Evolutionary conservation across 1,140 invertebrate species (phyloP).

Genomic region (Heliconius eleuchia): DNA sequence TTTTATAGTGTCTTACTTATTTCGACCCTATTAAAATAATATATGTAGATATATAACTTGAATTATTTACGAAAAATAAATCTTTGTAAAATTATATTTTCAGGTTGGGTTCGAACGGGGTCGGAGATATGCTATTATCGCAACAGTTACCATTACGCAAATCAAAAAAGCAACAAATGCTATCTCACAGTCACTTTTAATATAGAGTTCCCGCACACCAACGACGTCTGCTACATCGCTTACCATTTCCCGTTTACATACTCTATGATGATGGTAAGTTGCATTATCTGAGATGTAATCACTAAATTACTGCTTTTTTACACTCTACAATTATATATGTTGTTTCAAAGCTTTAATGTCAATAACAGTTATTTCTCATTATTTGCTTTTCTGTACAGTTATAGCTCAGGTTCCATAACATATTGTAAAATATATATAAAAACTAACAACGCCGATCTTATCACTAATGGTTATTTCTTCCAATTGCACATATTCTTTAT

Average conservation of each 20-base stretch:
- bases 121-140: constrained; percentile 92
- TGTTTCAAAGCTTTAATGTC: neutral
- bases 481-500: too few relatives aligned
- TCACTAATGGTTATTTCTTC: too few relatives aligned
- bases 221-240: constrained; percentile 94
- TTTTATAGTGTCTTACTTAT: too few relatives aligned
- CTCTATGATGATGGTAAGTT: constrained; percentile 86
- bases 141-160: constrained; percentile 84
- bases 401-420: neutral
- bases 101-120: constrained; percentile 88
- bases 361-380: constrained; percentile 16
- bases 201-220: constrained; percentile 88
- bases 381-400: neutral
- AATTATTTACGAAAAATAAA: neutral
- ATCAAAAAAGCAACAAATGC: constrained; percentile 81
- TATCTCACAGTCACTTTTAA: constrained; percentile 93
- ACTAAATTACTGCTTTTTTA: neutral
- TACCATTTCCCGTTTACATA: constrained; percentile 97
- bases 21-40: too few relatives aligned
- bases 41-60: neutral
- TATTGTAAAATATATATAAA: neutral
- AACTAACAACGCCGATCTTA: neutral
- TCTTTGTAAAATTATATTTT: constrained; percentile 29
- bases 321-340: neutral
- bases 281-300: neutral